A percentile compares a stretch with the other conserved stretches of the same genome.
Evolutionary conservation across 1,140 invertebrate genomes (phyloP).

Genomic region (Camponotus floridanus): DNA sequence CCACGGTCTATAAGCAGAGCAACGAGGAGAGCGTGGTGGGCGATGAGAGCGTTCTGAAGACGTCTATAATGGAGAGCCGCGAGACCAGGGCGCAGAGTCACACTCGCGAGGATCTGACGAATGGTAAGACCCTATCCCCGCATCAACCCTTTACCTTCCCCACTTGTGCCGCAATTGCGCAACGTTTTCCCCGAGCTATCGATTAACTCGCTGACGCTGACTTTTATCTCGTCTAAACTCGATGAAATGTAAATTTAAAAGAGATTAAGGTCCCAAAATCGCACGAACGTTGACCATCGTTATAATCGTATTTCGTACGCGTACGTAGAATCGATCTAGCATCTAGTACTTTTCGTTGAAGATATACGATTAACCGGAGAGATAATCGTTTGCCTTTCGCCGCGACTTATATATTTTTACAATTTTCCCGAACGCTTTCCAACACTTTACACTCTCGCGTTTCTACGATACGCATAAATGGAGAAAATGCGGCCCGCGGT

Average conservation of each 20-base stretch:
- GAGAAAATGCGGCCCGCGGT: neutral
- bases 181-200: conserved; percentile 22
- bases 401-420: neutral
- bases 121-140: conserved; percentile 66
- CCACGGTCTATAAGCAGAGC: conserved; percentile 92
- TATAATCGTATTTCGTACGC: conserved; percentile 7
- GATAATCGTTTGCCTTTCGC: neutral
- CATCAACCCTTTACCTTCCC: conserved; percentile 7
- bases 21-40: conserved; percentile 94
- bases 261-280: conserved; percentile 2
- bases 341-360: neutral
- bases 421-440: neutral
- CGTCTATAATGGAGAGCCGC: conserved; percentile 89
- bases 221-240: conserved; percentile 15
- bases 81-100: conserved; percentile 86
- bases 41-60: conserved; percentile 88
- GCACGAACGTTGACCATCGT: conserved; percentile 17
- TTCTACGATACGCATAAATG: neutral
- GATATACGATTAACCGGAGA: neutral
- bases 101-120: conserved; percentile 75
- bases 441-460: too few species aligned
- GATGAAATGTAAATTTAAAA: neutral
- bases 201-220: conserved; percentile 17
- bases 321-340: neutral
- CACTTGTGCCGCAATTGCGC: conserved; percentile 24